These are phyloP conservation scores for Microcebus murinus DNA, from an alignment of 2,113 vertebrate species.

Conservation along the genomic window DNA sequence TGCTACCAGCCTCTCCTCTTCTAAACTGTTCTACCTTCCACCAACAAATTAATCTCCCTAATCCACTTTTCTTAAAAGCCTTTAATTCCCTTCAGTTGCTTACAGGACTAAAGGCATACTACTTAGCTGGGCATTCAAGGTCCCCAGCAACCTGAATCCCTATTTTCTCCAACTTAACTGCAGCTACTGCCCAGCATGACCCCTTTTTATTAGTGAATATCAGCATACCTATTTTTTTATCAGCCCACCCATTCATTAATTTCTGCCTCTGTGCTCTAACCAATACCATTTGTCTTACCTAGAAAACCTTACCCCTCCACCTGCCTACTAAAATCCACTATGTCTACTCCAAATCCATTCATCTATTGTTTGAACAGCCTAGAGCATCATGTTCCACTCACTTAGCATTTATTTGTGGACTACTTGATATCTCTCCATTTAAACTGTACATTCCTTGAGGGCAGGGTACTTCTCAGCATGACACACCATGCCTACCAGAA, in stretches of 20 bases:
- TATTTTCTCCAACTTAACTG: background rate
- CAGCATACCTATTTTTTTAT: background rate
- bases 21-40: slow-evolving; percentile 43
- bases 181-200: background rate
- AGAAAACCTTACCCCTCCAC: background rate
- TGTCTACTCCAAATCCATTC: background rate
- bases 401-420: slow-evolving; percentile 9
- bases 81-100: background rate
- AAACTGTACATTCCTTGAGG: background rate
- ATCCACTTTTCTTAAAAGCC: slow-evolving; percentile 36
- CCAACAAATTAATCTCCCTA: slow-evolving; percentile 18
- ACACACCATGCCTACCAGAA: background rate
- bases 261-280: background rate
- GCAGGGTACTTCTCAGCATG: background rate
- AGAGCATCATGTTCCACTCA: background rate
- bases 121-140: background rate
- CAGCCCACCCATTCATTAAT: background rate
- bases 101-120: background rate
- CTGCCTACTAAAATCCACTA: background rate
- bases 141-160: background rate
- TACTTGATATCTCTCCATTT: background rate
- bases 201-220: slow-evolving; percentile 31
- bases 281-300: background rate
- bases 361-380: background rate
- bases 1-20: background rate